A percentile compares a stretch with the other conserved stretches of the same genome.
Conservation (phyloP, 2,797 vertebrate species). For the Gymnothorax javanicus region DNA sequence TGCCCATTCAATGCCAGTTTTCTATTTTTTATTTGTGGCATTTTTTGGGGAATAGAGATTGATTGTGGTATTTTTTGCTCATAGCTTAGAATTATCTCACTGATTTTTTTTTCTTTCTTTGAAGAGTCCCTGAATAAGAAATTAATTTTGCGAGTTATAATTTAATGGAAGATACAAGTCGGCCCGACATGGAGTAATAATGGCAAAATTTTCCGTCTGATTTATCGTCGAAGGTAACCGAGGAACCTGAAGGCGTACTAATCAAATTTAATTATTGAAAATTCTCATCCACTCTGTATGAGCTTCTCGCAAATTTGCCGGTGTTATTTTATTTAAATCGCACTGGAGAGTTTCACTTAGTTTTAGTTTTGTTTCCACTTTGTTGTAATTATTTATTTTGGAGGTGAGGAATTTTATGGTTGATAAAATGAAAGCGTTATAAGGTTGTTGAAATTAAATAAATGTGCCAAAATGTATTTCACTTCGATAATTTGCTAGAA, state of each 20-base stretch:
- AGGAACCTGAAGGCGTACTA: neutral
- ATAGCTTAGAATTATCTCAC: neutral
- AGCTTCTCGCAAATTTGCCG: slow-evolving; percentile 1
- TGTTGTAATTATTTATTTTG: slow-evolving; percentile 71
- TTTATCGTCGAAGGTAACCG: neutral
- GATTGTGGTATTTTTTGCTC: neutral
- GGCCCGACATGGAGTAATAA: neutral
- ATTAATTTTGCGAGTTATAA: neutral
- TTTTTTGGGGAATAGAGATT: neutral
- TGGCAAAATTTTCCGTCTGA: neutral
- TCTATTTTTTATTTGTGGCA: neutral
- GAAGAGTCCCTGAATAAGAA: neutral
- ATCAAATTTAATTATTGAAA: neutral
- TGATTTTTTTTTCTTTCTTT: neutral
- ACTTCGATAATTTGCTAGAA: slow-evolving; percentile 60
- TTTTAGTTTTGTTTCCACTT: slow-evolving; percentile 53
- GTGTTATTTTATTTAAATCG: neutral
- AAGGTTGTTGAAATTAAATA: slow-evolving; percentile 46
- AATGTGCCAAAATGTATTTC: slow-evolving; percentile 79
- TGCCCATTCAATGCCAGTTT: neutral
- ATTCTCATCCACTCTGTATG: neutral
- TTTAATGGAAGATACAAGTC: neutral
- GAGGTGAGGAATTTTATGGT: slow-evolving; percentile 65
- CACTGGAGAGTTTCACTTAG: neutral
- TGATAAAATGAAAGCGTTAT: slow-evolving; percentile 57